Conservation (phyloP, 2,113 vertebrate species). For the Nanorana parkeri region DNA sequence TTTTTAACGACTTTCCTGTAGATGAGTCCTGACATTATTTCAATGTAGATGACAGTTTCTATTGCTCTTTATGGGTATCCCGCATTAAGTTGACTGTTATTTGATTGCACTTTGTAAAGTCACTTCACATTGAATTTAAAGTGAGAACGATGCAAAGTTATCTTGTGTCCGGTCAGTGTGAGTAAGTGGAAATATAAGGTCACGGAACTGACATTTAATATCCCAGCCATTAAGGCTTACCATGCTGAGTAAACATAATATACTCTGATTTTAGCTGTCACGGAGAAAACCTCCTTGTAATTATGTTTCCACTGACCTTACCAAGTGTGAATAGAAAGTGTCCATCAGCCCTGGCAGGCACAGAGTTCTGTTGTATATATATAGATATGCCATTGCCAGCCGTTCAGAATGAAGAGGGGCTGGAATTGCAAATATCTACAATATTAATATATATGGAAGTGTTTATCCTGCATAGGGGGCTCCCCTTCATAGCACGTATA, state of each 20-base stretch:
- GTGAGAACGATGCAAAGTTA: background rate
- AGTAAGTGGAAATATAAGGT: slow-evolving; percentile 38
- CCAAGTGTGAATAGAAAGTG: slow-evolving; percentile 43
- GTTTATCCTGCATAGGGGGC: background rate
- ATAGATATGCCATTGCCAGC: too few species aligned
- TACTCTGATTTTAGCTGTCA: slow-evolving; percentile 30
- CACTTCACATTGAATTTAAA: background rate
- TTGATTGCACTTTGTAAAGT: slow-evolving; percentile 1
- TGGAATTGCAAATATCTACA: slow-evolving; percentile 18
- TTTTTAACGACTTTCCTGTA: too few species aligned
- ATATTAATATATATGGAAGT: slow-evolving; percentile 30
- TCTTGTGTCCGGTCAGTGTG: slow-evolving; percentile 18
- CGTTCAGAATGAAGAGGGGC: slow-evolving; percentile 27
- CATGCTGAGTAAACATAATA: slow-evolving; percentile 48
- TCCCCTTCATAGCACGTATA: too few species aligned
- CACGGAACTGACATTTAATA: slow-evolving; percentile 50
- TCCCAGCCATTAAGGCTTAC: slow-evolving; percentile 17
- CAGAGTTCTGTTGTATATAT: slow-evolving; percentile 22
- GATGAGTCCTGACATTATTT: background rate
- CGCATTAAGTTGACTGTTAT: background rate
- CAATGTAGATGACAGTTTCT: background rate
- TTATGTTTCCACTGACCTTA: slow-evolving; percentile 53
- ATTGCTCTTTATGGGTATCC: background rate
- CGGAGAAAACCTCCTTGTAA: slow-evolving; percentile 36
- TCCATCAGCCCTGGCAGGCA: background rate